Evolutionary conservation across 2,888 invertebrate species (phyloP), one percentile per base, ranked within the genome.

Genomic region (Lissocephala sabroskyi): DNA sequence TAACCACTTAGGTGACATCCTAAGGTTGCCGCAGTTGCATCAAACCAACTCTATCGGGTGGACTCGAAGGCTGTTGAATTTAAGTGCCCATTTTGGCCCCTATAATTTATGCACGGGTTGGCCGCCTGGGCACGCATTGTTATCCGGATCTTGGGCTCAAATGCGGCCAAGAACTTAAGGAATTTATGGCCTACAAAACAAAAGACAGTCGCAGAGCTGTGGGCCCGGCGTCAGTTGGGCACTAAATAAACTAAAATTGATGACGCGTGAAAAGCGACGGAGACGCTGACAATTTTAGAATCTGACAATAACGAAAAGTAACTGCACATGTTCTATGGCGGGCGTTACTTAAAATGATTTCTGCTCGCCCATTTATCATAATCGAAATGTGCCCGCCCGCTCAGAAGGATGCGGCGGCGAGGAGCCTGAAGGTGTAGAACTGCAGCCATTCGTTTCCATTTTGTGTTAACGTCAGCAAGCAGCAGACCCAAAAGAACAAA

Each of bases 21-120:
- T 68, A 68, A 68, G 68, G 71, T 71, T 71, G 75, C 75, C 67
- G 75, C 68, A 68, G 75, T 68, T 68, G 68, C 75, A 71, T 56
- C 71, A 75, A 73, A 59, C 3, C 7, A 7, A 7, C 23, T 23
- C 3, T 7, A n/a, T n/a, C n/a, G n/a, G n/a, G n/a, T n/a, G n/a
- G n/a, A 23, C 23, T 3, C 3, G 7, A 23, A 33, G 40, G 66
- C 58, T 56, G 60, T 73, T 62, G 62, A 65, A 68, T 73, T 68
- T 65, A 61, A 68, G 45, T 56, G 52, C 42, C 53, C 68, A 62
- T 59, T 59, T 61, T 49, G 45, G 41, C 51, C 35, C 45, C 52
- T n/a, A 60, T 71, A 62, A 71, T 71, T 76, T 71, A 71, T 73
- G 71, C 76, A 51, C 49, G 47, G 55, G 56, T 62, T 48, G 53